Evolutionary conservation across 2,888 invertebrate genomes (phyloP).

Genomic region (Antheraea yamamai): DNA sequence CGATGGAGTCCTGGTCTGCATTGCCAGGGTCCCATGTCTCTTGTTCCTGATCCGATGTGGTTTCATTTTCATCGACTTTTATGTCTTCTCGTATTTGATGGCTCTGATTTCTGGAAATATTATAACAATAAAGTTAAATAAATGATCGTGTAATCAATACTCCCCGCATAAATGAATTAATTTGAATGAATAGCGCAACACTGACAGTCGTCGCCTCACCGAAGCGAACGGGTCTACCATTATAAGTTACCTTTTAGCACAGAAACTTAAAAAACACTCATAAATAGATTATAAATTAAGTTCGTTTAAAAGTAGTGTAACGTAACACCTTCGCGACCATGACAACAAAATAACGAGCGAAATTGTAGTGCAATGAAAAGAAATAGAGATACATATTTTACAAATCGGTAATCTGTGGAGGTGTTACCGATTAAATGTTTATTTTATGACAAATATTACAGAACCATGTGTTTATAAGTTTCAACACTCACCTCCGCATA

Average conservation of each 20-base stretch:
- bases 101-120: slow-evolving; percentile 48
- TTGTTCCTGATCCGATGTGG: slow-evolving; percentile 53
- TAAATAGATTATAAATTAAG: background rate
- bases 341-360: no score
- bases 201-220: no score
- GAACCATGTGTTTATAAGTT: background rate
- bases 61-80: slow-evolving; percentile 55
- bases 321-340: no score
- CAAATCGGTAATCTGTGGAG: no score
- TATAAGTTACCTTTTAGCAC: no score
- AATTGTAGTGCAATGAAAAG: no score
- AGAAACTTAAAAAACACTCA: no score
- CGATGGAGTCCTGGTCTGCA: slow-evolving; percentile 57
- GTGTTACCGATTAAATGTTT: background rate
- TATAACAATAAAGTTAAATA: background rate
- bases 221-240: no score
- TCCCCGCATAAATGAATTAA: no score
- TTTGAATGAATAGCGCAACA: no score
- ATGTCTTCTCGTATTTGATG: slow-evolving; percentile 45
- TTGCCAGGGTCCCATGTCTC: slow-evolving; percentile 53
- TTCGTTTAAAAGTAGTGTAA: background rate
- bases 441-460: background rate
- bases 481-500: slow-evolving; percentile 49
- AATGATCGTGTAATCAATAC: background rate
- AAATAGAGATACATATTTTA: no score